Evolutionary conservation across 2,113 vertebrate species (phyloP).

Genomic region (Zosterops lateralis): DNA sequence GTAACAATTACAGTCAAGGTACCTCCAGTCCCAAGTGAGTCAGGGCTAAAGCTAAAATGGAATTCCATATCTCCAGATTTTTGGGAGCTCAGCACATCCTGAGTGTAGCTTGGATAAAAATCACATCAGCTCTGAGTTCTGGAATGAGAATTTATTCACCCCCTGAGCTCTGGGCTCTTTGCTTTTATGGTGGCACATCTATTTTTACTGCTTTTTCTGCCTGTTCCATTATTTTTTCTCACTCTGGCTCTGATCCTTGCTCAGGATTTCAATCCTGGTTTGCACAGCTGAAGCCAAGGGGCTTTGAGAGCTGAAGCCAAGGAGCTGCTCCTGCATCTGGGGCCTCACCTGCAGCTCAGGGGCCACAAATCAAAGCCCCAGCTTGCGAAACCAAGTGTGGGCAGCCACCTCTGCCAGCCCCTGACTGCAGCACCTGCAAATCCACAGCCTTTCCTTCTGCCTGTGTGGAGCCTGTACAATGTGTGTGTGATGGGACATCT

Average conservation of each 20-base stretch:
- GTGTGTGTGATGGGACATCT: fast-evolving
- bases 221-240: neutral
- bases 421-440: neutral
- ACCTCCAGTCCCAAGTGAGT: neutral
- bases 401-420: neutral
- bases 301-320: neutral
- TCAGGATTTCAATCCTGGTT: neutral
- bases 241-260: neutral
- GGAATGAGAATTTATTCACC: neutral
- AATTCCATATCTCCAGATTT: neutral
- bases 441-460: neutral
- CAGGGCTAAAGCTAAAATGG: neutral
- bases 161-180: neutral
- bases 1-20: neutral
- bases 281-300: neutral
- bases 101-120: neutral
- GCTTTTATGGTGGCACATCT: neutral
- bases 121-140: neutral
- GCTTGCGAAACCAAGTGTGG: neutral
- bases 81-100: neutral
- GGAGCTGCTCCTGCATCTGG: fast-evolving
- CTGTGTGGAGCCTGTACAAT: fast-evolving
- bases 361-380: neutral
- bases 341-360: neutral
- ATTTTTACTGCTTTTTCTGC: neutral